A percentile compares a stretch with the other conserved stretches of the same genome.
phyloP scores from a whole-genome alignment of 2,888 invertebrate genomes.

The Pseudoips prasinana region DNA sequence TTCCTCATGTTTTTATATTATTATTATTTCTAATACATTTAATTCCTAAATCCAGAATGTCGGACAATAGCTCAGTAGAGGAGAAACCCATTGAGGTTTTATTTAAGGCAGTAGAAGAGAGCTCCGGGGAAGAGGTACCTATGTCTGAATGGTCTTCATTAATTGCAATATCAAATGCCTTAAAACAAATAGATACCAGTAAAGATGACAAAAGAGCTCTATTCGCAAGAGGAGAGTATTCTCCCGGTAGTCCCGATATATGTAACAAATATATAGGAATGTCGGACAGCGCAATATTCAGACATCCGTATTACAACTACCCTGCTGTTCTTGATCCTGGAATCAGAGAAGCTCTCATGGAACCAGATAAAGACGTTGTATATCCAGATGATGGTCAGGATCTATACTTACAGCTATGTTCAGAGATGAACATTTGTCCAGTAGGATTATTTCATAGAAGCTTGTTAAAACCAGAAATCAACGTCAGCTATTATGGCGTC shows the following conservation, averaged over 20 bases:
- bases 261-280: constrained; percentile 38
- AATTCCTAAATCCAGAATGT: constrained; percentile 6
- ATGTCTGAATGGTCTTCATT: constrained; percentile 47
- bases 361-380: constrained; percentile 26
- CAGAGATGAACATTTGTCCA: constrained; percentile 40
- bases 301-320: constrained; percentile 42
- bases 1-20: no score
- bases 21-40: no score
- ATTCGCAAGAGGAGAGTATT: constrained; percentile 30
- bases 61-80: background rate
- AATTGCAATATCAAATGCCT: constrained; percentile 6
- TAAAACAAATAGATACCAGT: constrained; percentile 1
- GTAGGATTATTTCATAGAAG: constrained; percentile 41
- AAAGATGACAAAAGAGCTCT: constrained; percentile 33
- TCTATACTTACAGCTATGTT: constrained; percentile 42
- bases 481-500: constrained; percentile 45
- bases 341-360: constrained; percentile 38
- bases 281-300: constrained; percentile 39
- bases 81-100: constrained; percentile 1
- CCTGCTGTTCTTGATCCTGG: constrained; percentile 47
- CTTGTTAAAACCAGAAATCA: constrained; percentile 36
- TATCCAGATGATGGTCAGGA: constrained; percentile 43
- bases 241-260: constrained; percentile 42
- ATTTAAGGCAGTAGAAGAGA: constrained; percentile 15
- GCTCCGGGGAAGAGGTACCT: constrained; percentile 35